Evolutionary conservation across 2,888 invertebrate species (phyloP).

Genomic region (Cheilosia impressa): DNA sequence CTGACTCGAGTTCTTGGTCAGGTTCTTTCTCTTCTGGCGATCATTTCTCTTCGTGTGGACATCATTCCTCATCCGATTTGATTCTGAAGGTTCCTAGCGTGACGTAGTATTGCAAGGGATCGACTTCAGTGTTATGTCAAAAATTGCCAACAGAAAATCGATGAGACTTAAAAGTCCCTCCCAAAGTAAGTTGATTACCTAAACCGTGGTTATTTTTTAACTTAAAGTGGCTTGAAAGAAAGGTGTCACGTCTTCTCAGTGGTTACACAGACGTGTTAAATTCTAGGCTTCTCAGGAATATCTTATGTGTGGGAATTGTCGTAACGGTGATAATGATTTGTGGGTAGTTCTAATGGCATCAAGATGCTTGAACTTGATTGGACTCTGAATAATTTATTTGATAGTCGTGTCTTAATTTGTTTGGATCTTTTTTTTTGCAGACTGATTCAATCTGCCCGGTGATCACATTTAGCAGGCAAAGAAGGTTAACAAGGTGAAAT

Average conservation of each 20-base stretch:
- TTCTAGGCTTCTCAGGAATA: background rate
- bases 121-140: no score
- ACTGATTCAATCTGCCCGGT: background rate
- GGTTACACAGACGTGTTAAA: background rate
- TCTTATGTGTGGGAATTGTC: conserved; percentile 3
- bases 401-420: conserved; percentile 19
- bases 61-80: background rate
- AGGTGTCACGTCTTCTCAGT: background rate
- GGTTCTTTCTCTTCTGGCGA: conserved; percentile 57
- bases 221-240: background rate
- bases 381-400: conserved; percentile 10
- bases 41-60: conserved; percentile 57
- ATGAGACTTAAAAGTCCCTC: no score
- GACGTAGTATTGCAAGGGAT: background rate
- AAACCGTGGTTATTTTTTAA: background rate
- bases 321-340: conserved; percentile 32
- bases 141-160: no score
- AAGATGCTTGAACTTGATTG: conserved; percentile 13
- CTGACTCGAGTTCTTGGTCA: conserved; percentile 36
- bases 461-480: background rate
- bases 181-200: no score
- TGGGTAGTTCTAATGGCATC: conserved; percentile 1
- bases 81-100: background rate
- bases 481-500: background rate
- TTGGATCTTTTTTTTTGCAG: conserved; percentile 23